A percentile compares a stretch with the other conserved stretches of the same genome.
Conservation (phyloP, 2,888 invertebrate genomes). For the Zygaena filipendulae region DNA sequence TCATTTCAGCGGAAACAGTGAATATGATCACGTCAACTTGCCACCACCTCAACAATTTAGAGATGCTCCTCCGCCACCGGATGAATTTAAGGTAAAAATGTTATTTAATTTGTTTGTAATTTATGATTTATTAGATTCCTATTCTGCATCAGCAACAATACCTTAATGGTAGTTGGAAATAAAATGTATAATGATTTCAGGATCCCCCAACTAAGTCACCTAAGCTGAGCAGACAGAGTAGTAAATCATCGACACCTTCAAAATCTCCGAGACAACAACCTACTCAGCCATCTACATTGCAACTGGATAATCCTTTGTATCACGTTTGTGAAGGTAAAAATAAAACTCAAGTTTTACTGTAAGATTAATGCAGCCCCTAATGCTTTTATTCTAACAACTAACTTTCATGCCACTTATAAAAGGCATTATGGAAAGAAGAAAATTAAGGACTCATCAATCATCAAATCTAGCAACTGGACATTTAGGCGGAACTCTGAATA, state of each 20-base stretch:
- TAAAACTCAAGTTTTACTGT: constrained; percentile 25
- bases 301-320: constrained; percentile 79
- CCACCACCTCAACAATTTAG: constrained; percentile 89
- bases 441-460: constrained; percentile 51
- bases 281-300: constrained; percentile 41
- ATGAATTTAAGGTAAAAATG: constrained; percentile 73
- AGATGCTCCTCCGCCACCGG: constrained; percentile 82
- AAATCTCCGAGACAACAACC: constrained; percentile 44
- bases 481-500: constrained; percentile 47
- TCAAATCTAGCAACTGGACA: constrained; percentile 32
- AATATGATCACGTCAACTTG: constrained; percentile 72
- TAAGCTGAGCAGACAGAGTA: constrained; percentile 49
- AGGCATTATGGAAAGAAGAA: constrained; percentile 61
- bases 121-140: no score
- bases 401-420: constrained; percentile 28
- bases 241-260: constrained; percentile 57
- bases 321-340: constrained; percentile 79
- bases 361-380: constrained; percentile 8
- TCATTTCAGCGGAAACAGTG: constrained; percentile 64
- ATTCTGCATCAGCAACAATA: no score
- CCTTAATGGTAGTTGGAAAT: background rate
- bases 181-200: constrained; percentile 23
- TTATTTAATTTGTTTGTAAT: no score
- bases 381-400: constrained; percentile 33
- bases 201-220: constrained; percentile 59